Evolutionary conservation across 2,888 invertebrate species (phyloP).

Genomic region (Microctonus hyperodae): DNA sequence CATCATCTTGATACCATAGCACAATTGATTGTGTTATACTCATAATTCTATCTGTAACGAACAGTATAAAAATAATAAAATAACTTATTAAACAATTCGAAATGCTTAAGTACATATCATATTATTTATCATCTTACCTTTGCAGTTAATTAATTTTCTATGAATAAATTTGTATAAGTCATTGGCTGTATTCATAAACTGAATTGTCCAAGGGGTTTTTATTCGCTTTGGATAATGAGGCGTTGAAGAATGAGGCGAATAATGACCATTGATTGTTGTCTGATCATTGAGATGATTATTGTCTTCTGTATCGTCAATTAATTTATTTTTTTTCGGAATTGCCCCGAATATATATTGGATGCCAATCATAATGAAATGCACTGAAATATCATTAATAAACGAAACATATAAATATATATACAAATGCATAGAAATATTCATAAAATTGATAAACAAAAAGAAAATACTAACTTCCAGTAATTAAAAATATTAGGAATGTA

Average conservation of each 20-base stretch:
- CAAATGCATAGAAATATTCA: not conserved
- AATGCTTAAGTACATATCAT: not conserved
- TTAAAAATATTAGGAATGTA: slow-evolving; percentile 54
- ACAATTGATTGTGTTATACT: slow-evolving; percentile 38
- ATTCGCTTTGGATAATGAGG: slow-evolving; percentile 22
- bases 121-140: slow-evolving; percentile 32
- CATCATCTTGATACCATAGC: slow-evolving; percentile 43
- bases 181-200: slow-evolving; percentile 19
- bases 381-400: slow-evolving; percentile 39
- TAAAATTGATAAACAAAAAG: not conserved
- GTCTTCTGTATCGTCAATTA: not conserved
- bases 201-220: slow-evolving; percentile 12
- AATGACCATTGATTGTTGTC: slow-evolving; percentile 31
- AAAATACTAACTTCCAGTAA: slow-evolving; percentile 53
- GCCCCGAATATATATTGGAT: slow-evolving; percentile 48
- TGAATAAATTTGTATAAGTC: slow-evolving; percentile 26
- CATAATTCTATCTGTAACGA: slow-evolving; percentile 42
- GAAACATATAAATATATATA: no score
- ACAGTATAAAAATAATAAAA: slow-evolving; percentile 1
- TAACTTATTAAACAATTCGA: no score
- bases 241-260: slow-evolving; percentile 24
- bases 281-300: slow-evolving; percentile 28
- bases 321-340: slow-evolving; percentile 15
- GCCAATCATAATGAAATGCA: slow-evolving; percentile 54
- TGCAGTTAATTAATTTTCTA: slow-evolving; percentile 35